Conservation (phyloP, 1,140 invertebrate genomes). For the Penaeus vannamei region DNA sequence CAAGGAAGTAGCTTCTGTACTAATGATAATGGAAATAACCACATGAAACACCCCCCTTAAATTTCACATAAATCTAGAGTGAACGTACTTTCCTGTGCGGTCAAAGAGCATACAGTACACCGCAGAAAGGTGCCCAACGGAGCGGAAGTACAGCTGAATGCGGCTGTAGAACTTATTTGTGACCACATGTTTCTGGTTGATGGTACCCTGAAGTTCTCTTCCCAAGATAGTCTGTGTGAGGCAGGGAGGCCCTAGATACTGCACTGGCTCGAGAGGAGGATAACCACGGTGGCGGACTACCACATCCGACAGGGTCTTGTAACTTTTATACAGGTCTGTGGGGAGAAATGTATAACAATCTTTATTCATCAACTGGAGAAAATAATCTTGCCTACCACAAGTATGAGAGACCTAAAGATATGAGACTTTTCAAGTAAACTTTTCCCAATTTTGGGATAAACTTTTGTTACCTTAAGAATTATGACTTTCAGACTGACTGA, state of each 20-base stretch:
- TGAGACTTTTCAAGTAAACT: not conserved
- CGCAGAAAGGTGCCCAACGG: conserved; percentile 93
- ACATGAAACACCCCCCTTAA: too few relatives aligned
- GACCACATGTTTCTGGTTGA: conserved; percentile 77
- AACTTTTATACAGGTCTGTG: conserved; percentile 46
- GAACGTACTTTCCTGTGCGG: conserved; percentile 84
- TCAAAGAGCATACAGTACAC: conserved; percentile 98
- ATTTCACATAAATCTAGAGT: too few relatives aligned
- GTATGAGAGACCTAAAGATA: too few relatives aligned
- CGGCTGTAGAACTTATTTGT: conserved; percentile 82
- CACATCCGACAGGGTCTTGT: conserved; percentile 26
- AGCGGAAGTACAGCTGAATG: conserved; percentile 84
- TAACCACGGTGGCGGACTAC: conserved; percentile 5
- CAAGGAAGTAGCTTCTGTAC: too few relatives aligned
- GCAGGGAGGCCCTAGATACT: conserved; percentile 67
- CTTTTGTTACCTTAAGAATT: not conserved
- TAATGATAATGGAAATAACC: too few relatives aligned
- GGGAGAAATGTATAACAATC: not conserved
- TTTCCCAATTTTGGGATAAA: not conserved
- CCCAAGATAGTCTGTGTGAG: conserved; percentile 71
- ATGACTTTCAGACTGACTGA: too few relatives aligned
- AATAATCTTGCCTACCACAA: too few relatives aligned
- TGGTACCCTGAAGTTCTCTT: conserved; percentile 79
- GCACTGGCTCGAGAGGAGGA: conserved; percentile 32
- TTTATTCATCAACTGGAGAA: not conserved